Evolutionary conservation across 1,140 invertebrate genomes (phyloP).

Genomic region (Trachymyrmex septentrionalis): DNA sequence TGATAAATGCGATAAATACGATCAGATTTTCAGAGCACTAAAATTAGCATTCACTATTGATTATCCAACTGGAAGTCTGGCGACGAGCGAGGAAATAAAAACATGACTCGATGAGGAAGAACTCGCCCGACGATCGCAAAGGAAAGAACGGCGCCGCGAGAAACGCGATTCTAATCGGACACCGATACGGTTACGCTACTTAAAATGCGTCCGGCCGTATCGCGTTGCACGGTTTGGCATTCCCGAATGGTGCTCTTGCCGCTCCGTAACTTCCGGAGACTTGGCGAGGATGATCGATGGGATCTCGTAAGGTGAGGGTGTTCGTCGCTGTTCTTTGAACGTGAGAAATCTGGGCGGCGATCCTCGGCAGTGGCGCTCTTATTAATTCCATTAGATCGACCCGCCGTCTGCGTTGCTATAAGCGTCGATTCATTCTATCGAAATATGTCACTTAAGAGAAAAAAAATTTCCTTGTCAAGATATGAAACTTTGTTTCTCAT

Average conservation of each 20-base stretch:
- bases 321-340: slow-evolving; percentile 35
- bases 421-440: background rate
- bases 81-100: slow-evolving; percentile 32
- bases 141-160: slow-evolving; percentile 11
- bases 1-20: background rate
- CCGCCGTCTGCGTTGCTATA: background rate
- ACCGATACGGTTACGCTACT: slow-evolving; percentile 37
- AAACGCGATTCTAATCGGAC: slow-evolving; percentile 43
- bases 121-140: background rate
- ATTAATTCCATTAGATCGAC: slow-evolving; percentile 18
- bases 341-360: slow-evolving; percentile 37
- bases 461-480: background rate
- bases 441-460: background rate
- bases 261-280: slow-evolving; percentile 40
- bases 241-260: slow-evolving; percentile 21
- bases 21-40: background rate
- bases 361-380: slow-evolving; percentile 7
- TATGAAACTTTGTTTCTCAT: background rate
- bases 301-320: slow-evolving; percentile 48
- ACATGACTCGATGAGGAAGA: slow-evolving; percentile 31
- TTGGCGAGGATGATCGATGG: slow-evolving; percentile 65
- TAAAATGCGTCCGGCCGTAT: slow-evolving; percentile 61
- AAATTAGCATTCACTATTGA: slow-evolving; percentile 54
- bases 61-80: slow-evolving; percentile 31
- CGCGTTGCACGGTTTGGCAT: slow-evolving; percentile 56